phyloP scores from a whole-genome alignment of 2,113 vertebrate species.

The Oceanodroma tethys region DNA sequence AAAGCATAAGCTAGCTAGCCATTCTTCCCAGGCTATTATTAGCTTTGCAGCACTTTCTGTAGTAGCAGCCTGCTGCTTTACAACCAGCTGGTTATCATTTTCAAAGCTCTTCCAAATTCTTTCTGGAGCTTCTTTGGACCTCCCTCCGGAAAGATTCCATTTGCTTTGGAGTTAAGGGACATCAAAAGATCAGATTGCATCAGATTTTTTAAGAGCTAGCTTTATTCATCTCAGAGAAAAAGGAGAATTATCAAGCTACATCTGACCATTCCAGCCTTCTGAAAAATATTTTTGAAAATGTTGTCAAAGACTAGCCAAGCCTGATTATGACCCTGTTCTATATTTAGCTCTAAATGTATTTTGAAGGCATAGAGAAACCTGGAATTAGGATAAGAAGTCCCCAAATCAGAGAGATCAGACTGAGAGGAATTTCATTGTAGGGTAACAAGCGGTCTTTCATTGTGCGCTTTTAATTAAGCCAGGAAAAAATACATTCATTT shows the following conservation, averaged over 20 bases:
- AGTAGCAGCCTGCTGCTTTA: constrained; percentile 39
- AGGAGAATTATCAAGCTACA: constrained; percentile 61
- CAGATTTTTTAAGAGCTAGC: constrained; percentile 27
- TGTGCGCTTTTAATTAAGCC: background rate
- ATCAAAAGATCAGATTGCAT: constrained; percentile 57
- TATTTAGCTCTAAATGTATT: constrained; percentile 10
- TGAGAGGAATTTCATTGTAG: background rate
- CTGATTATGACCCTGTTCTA: background rate
- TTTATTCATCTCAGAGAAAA: constrained; percentile 56
- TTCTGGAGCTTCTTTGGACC: constrained; percentile 64
- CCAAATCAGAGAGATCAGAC: background rate
- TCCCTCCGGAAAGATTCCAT: constrained; percentile 59
- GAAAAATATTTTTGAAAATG: background rate
- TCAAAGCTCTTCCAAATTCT: constrained; percentile 65
- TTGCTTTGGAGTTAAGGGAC: constrained; percentile 67
- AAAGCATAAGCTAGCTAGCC: background rate
- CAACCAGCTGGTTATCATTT: constrained; percentile 61
- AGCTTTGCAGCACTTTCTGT: constrained; percentile 51
- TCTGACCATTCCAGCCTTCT: constrained; percentile 8
- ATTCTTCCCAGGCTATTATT: constrained; percentile 58
- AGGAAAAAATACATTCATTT: background rate
- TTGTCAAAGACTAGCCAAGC: background rate
- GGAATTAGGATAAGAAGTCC: background rate
- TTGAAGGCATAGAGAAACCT: background rate
- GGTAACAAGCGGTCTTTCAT: background rate